Evolutionary conservation across 2,797 vertebrate genomes (phyloP), one percentile per base, ranked within the genome.

Genomic region (Staurois parvus): DNA sequence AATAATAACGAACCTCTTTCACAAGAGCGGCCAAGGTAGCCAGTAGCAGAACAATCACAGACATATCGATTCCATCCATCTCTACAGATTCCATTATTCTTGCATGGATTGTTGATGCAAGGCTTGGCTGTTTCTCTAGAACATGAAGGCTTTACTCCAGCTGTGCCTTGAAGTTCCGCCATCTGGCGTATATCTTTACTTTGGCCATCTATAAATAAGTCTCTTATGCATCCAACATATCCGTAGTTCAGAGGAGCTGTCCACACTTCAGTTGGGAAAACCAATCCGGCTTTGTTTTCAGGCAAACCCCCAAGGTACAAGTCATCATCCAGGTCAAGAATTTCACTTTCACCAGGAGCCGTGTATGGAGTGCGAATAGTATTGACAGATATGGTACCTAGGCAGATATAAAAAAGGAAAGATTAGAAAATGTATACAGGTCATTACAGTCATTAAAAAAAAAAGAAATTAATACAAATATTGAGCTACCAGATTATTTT

Each of bases 41-140:
- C 98, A 0, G 97, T 98, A 78, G 97, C 97, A 0, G 98, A 97
- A 91, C 98, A 99, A 92, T 99, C 98, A 21, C 98, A 99, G 84
- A 99, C 96, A 0, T 98, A 99, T 91, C 98, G 96, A 93, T 98
- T 99, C 98, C 98, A 99, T 84, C 98, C 98, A 89, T 99, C 98
- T 87, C 98, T 94, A 91, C 98, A 99, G 67, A 97, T 76, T 67
- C 98, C 98, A 12, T 95, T 97, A 93, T 99, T 99, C 92, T 96
- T 97, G 90, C 98, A 99, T 0, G 98, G 98, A 91, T 98, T 98
- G 93, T 97, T 98, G 92, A 99, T 93, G 91, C 98, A 99, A 91
- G 98, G 97, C 88, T 99, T 99, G 67, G 97, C 96, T 81, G 95
- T 94, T 91, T 99, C 98, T 91, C 97, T 97, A 3, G 96, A 96